Evolutionary conservation across 2,113 vertebrate species (phyloP).

Genomic region (Mola mola): DNA sequence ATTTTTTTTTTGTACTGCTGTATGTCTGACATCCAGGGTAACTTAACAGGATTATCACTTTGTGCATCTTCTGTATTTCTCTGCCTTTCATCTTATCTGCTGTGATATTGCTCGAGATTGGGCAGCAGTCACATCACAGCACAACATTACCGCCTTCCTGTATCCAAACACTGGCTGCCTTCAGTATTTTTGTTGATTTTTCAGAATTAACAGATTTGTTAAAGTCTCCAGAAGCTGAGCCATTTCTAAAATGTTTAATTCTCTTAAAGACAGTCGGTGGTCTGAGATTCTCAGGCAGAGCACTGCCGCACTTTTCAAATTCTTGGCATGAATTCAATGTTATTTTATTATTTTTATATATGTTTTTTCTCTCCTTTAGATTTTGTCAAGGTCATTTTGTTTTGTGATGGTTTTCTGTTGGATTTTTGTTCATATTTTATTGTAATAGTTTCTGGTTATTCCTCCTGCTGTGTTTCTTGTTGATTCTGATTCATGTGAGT

Average conservation of each 20-base stretch:
- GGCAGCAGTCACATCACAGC: neutral
- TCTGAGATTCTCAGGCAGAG: slow-evolving; percentile 6
- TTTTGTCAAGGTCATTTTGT: no score
- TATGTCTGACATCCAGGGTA: slow-evolving; percentile 6
- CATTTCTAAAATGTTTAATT: slow-evolving; percentile 35
- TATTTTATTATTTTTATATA: no score
- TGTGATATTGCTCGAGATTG: slow-evolving; percentile 11
- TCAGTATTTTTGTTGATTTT: slow-evolving; percentile 22
- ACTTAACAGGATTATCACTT: slow-evolving; percentile 18
- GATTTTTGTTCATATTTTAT: no score
- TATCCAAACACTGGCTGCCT: no score
- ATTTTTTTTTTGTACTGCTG: slow-evolving; percentile 5
- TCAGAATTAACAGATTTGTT: slow-evolving; percentile 25
- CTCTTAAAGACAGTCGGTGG: slow-evolving; percentile 12
- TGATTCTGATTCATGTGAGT: no score
- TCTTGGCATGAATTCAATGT: neutral
- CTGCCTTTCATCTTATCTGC: slow-evolving; percentile 33
- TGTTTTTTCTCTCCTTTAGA: no score
- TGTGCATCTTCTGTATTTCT: slow-evolving; percentile 35
- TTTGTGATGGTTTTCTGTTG: no score
- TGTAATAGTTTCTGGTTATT: no score
- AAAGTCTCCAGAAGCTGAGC: slow-evolving; percentile 2
- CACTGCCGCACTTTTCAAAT: slow-evolving; percentile 8
- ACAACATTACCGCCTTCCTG: neutral
- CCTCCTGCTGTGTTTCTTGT: no score